These are phyloP conservation scores for Apocheima hispidaria DNA, from an alignment of 2,888 invertebrate genomes.

Conservation along the genomic window DNA sequence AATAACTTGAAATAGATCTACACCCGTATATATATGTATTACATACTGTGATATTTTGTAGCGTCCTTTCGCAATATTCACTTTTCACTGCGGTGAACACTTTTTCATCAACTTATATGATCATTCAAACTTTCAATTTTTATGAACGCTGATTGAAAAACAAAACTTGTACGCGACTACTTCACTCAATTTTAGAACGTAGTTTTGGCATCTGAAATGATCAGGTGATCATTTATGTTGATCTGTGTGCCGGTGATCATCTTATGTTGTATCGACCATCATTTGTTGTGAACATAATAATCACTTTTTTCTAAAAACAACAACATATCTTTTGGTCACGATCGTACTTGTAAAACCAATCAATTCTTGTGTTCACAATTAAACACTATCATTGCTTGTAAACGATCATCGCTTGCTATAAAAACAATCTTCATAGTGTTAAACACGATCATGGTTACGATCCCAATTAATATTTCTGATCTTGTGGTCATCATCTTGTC, in stretches of 20 bases:
- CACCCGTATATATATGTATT: slow-evolving; percentile 80
- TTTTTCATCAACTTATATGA: slow-evolving; percentile 8
- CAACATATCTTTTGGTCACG: neutral
- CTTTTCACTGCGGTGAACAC: slow-evolving; percentile 22
- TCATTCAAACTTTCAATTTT: neutral
- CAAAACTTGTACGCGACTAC: neutral
- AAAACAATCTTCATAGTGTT: neutral
- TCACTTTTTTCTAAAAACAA: too few relatives aligned
- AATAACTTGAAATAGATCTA: slow-evolving; percentile 79
- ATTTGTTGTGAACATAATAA: slow-evolving; percentile 2
- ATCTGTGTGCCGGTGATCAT: neutral
- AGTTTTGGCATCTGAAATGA: neutral
- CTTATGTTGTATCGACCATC: neutral
- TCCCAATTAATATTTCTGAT: neutral
- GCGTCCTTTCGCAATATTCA: slow-evolving; percentile 35
- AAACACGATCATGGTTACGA: neutral
- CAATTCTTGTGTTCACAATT: slow-evolving; percentile 9
- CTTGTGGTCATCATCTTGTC: neutral
- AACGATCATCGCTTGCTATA: neutral
- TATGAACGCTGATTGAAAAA: neutral
- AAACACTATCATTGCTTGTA: slow-evolving; percentile 1
- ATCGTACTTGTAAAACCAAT: neutral
- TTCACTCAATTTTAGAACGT: neutral
- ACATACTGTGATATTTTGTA: slow-evolving; percentile 63
- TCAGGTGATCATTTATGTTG: neutral